Conservation (phyloP, 2,888 invertebrate species). For the Rhorus exstirpatorius region DNA sequence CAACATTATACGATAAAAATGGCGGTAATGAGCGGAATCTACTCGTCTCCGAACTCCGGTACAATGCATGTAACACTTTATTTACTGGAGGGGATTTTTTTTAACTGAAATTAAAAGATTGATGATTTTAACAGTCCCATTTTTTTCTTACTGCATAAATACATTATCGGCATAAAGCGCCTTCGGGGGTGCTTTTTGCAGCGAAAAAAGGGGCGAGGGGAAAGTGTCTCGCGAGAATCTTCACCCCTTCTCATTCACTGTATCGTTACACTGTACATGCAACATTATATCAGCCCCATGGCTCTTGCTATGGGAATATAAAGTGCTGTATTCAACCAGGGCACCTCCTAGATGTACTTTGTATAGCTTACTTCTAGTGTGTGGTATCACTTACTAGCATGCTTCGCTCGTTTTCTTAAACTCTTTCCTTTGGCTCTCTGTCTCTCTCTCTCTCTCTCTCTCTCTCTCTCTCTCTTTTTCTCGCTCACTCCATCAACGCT, state of each 20-base stretch:
- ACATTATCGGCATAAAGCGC: neutral
- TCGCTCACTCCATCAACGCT: slow-evolving; percentile 31
- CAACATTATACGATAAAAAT: too few species aligned
- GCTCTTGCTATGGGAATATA: slow-evolving; percentile 69
- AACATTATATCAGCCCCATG: slow-evolving; percentile 68
- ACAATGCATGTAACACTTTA: too few species aligned
- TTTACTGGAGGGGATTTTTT: neutral
- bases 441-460: slow-evolving; percentile 26
- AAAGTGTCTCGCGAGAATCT: slow-evolving; percentile 31
- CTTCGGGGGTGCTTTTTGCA: neutral
- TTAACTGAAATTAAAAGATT: slow-evolving; percentile 7
- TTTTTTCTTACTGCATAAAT: neutral
- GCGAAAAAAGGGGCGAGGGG: neutral
- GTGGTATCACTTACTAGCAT: slow-evolving; percentile 50
- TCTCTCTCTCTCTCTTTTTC: slow-evolving; percentile 18
- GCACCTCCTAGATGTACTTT: slow-evolving; percentile 35
- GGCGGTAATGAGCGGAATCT: too few species aligned
- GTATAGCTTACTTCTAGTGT: slow-evolving; percentile 26
- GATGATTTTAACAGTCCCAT: neutral
- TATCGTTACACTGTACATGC: slow-evolving; percentile 58
- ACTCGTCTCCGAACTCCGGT: too few species aligned
- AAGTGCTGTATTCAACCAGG: slow-evolving; percentile 69
- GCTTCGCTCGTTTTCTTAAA: slow-evolving; percentile 28
- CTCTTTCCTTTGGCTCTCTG: too few species aligned
- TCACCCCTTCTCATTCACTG: slow-evolving; percentile 57